Conservation (phyloP, 92 coral and sea anemone species). For the Parazoanthus darwini region DNA sequence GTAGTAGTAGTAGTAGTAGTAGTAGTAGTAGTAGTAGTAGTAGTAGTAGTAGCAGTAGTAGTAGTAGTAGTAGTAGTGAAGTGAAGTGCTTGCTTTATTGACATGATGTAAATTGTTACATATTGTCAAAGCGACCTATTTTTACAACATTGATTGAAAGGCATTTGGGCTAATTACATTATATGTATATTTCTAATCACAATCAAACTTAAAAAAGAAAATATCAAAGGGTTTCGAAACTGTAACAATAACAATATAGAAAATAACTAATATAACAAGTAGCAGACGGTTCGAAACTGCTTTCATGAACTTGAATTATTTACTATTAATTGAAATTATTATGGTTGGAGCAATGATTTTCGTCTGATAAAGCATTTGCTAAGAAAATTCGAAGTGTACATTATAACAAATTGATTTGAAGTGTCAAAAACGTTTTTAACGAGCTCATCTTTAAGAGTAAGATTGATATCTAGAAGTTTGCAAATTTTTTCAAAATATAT, state of each 20-base stretch:
- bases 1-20: neutral
- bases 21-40: conserved; percentile 7
- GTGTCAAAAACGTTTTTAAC: conserved; percentile 31
- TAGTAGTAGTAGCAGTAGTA: conserved; percentile 8
- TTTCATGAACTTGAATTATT: neutral
- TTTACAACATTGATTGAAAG: neutral
- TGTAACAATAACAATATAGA: neutral
- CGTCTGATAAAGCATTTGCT: conserved; percentile 35
- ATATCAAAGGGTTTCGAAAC: conserved; percentile 13
- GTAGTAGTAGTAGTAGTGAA: conserved; percentile 7
- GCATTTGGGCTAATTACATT: neutral
- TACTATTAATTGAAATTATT: neutral
- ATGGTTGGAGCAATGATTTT: conserved; percentile 36
- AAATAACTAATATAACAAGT: neutral
- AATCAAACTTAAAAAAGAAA: neutral
- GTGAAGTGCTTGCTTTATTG: neutral
- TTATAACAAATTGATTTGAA: neutral
- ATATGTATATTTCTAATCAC: neutral
- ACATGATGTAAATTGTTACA: no score
- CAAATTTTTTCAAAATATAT: neutral
- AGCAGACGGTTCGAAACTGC: conserved; percentile 28
- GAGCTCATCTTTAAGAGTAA: neutral
- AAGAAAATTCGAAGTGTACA: conserved; percentile 1
- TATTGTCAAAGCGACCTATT: neutral
- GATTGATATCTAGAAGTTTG: neutral